These are phyloP conservation scores for Cabera pusaria DNA, from an alignment of 2,888 invertebrate species.

Conservation along the genomic window DNA sequence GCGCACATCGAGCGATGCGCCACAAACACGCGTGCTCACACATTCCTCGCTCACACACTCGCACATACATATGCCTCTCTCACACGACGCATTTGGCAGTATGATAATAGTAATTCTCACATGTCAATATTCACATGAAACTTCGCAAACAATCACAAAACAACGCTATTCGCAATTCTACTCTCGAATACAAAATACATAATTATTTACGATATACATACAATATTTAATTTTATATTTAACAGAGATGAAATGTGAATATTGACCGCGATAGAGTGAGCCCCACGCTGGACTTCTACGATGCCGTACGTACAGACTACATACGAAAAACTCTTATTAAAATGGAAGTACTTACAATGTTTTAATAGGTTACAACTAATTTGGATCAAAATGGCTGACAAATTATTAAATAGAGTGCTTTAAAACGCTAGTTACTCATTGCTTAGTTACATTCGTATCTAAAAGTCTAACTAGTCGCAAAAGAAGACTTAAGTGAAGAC, in stretches of 20 bases:
- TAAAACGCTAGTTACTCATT: conserved; percentile 56
- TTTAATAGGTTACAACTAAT: conserved; percentile 72
- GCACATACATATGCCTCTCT: conserved; percentile 11
- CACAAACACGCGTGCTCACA: conserved; percentile 33
- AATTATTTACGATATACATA: conserved; percentile 40
- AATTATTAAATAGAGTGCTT: conserved; percentile 64
- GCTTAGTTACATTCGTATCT: conserved; percentile 62
- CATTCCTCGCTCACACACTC: conserved; percentile 23
- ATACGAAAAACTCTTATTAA: conserved; percentile 77
- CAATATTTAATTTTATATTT: conserved; percentile 38
- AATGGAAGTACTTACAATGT: conserved; percentile 81
- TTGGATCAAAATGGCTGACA: conserved; percentile 79
- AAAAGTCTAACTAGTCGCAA: conserved; percentile 64
- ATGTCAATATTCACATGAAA: conserved; percentile 72
- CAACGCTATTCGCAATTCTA: conserved; percentile 35
- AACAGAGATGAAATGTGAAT: conserved; percentile 64
- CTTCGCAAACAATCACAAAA: conserved; percentile 49
- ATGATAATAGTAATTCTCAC: conserved; percentile 56
- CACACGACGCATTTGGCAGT: conserved; percentile 76
- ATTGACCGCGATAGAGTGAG: conserved; percentile 61
- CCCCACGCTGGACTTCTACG: conserved; percentile 64
- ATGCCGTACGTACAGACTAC: conserved; percentile 72
- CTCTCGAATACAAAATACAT: conserved; percentile 40
- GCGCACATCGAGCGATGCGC: conserved; percentile 39
- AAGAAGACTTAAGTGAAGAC: conserved; percentile 67